A percentile compares a stretch with the other conserved stretches of the same genome.
phyloP scores from a whole-genome alignment of 2,888 invertebrate species.

The Lumbricus terrestris region DNA sequence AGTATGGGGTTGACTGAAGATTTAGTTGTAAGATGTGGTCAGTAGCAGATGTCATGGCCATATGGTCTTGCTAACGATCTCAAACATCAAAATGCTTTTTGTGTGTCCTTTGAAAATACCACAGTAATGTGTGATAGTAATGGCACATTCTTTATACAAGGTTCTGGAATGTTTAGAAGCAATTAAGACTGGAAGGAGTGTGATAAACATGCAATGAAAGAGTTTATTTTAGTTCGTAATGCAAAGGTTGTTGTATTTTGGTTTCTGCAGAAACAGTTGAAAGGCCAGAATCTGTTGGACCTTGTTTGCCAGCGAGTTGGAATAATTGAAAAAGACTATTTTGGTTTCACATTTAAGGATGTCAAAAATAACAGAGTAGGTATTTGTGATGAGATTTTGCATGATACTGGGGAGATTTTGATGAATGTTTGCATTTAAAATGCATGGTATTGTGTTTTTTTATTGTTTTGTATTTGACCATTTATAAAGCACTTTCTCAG shows the following conservation, averaged over 20 bases:
- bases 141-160: neutral
- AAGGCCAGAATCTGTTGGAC: constrained; percentile 25
- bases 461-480: no score
- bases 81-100: neutral
- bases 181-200: neutral
- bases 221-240: neutral
- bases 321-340: constrained; percentile 29
- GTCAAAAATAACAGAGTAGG: constrained; percentile 24
- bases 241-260: neutral
- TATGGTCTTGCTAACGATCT: neutral
- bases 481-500: no score
- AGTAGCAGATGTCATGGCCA: neutral
- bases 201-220: neutral
- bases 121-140: neutral
- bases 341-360: constrained; percentile 29
- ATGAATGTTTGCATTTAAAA: no score
- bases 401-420: neutral
- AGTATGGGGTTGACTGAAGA: neutral
- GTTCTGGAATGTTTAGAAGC: neutral
- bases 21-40: no score
- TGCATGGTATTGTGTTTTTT: no score
- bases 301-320: constrained; percentile 20
- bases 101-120: neutral
- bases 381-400: neutral
- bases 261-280: constrained; percentile 22